Evolutionary conservation across 35 echinoderm and acorn worm genomes (phyloP), one percentile per base, ranked within the genome.

Genomic region (Holothuria glaberrima): DNA sequence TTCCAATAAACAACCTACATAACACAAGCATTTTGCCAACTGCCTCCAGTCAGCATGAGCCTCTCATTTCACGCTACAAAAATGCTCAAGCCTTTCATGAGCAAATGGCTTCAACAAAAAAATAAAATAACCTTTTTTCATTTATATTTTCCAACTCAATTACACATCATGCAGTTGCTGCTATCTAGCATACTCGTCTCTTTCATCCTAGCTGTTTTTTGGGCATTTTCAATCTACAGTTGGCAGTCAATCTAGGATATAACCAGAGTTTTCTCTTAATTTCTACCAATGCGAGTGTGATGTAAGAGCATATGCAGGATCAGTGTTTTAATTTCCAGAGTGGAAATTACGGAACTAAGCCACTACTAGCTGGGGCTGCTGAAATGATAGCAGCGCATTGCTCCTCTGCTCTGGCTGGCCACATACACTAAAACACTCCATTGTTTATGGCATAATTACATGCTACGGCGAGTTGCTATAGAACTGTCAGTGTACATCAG

Each of bases 91-190:
- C 21, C 58, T 59, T 59, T 59, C 58, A 12, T 59, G 58, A 59
- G 58, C 21, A 59, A 12, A 59, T 59, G 12, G 58, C 21, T 59
- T 59, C 21, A 21, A 59, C 58, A 59, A 59, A 59, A n/a, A n/a
- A n/a, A n/a, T n/a, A n/a, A n/a, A 59, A 59, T 59, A 59, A 59
- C 21, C 12, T 59, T 59, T 59, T 59, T 59, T 12, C 21, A 59
- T 59, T 59, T 59, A 13, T 59, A 59, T 59, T 59, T 59, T 59
- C 58, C 58, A 59, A 59, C 58, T 59, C 58, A 59, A 59, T 59
- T 59, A 59, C 58, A 59, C 58, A 59, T 59, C 58, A 59, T 13
- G n/a, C n/a, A n/a, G n/a, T n/a, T n/a, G n/a, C n/a, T n/a, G n/a
- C n/a, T n/a, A n/a, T n/a, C n/a, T n/a, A n/a, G n/a, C n/a, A n/a